phyloP scores from a whole-genome alignment of 2,888 invertebrate species.

The Holacanthella duospinosa region DNA sequence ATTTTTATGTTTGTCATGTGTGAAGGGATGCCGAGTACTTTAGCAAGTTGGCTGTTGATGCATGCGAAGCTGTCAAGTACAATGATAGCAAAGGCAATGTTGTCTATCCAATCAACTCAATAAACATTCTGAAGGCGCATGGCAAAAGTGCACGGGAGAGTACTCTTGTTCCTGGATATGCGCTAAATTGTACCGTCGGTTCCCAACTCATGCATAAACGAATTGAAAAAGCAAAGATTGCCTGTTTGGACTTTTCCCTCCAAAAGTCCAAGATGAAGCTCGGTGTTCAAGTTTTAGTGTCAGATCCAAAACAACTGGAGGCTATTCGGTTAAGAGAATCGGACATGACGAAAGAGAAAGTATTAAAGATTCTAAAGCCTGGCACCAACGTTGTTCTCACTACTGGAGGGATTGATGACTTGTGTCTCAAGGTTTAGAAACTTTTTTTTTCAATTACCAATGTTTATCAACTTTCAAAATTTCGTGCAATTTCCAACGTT shows the following conservation, averaged over 20 bases:
- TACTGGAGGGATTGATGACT: conserved; percentile 93
- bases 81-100: conserved; percentile 71
- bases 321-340: conserved; percentile 87
- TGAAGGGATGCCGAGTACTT: conserved; percentile 88
- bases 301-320: conserved; percentile 89
- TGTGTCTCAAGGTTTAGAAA: conserved; percentile 69
- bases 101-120: conserved; percentile 86
- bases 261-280: conserved; percentile 99
- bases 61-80: conserved; percentile 80
- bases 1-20: too few relatives aligned
- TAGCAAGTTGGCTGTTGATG: conserved; percentile 89
- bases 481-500: conserved; percentile 7
- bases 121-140: conserved; percentile 95
- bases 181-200: conserved; percentile 94
- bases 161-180: conserved; percentile 80
- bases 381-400: conserved; percentile 93
- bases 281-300: conserved; percentile 86
- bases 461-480: neutral
- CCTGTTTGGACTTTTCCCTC: conserved; percentile 93
- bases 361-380: conserved; percentile 83
- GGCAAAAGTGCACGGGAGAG: conserved; percentile 91
- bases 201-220: conserved; percentile 88
- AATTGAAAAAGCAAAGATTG: conserved; percentile 87
- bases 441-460: neutral
- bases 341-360: conserved; percentile 95